Conservation (phyloP, 2,113 vertebrate species). For the Oryzias celebensis region DNA sequence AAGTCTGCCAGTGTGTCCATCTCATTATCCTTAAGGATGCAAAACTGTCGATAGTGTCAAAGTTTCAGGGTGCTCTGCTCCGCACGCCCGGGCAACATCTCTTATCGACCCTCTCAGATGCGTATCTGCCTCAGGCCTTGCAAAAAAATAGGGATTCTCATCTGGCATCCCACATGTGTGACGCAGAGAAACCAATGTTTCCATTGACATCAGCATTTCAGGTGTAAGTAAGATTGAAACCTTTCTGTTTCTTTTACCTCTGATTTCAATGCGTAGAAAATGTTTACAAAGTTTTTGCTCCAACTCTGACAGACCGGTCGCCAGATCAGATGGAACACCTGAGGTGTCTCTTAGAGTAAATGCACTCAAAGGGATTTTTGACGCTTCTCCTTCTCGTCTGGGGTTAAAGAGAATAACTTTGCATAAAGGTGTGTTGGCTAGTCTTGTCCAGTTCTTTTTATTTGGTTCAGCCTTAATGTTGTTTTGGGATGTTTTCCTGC, state of each 20-base stretch:
- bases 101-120: not conserved
- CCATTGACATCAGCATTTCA: not conserved
- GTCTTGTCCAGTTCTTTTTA: not conserved
- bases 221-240: not conserved
- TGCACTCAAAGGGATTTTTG: constrained; percentile 2
- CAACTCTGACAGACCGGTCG: too few species aligned
- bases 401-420: constrained; percentile 7
- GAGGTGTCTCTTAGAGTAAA: not conserved
- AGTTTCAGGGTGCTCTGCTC: constrained; percentile 11
- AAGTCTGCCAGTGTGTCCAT: constrained; percentile 12
- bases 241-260: too few species aligned
- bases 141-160: constrained; percentile 12
- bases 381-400: constrained; percentile 1
- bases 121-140: constrained; percentile 1
- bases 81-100: constrained; percentile 9
- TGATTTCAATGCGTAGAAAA: too few species aligned
- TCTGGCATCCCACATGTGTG: not conserved
- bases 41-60: constrained; percentile 13
- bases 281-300: too few species aligned
- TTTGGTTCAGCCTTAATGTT: not conserved
- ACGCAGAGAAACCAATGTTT: not conserved
- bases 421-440: constrained; percentile 16
- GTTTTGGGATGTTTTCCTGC: not conserved
- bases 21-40: constrained; percentile 25
- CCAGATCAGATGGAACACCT: too few species aligned